Percentiles rank a stretch among this genome's conserved stretches.
Conservation (phyloP, 2,888 invertebrate genomes). For the Ferdinandea cuprea region DNA sequence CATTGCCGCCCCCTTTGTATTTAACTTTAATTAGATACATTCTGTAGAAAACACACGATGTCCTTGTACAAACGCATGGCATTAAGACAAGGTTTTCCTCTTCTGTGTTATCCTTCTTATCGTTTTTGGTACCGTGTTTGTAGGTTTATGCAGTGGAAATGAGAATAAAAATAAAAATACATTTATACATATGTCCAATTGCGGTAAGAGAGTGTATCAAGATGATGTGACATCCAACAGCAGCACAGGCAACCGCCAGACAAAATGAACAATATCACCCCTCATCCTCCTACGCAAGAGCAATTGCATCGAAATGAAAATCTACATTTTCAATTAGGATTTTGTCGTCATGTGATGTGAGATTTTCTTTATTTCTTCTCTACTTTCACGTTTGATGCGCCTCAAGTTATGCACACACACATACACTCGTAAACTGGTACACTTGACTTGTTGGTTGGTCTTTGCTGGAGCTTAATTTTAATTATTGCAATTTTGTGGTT, state of each 20-base stretch:
- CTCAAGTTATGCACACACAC: constrained; percentile 3
- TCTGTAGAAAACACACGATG: neutral
- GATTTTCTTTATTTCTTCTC: neutral
- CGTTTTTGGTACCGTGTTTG: too few relatives aligned
- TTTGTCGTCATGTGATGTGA: neutral
- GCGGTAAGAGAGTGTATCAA: constrained; percentile 13
- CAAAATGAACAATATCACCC: constrained; percentile 19
- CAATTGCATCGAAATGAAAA: constrained; percentile 39
- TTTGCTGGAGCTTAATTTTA: constrained; percentile 23
- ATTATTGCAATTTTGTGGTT: constrained; percentile 22
- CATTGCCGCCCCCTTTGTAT: neutral
- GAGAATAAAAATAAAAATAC: too few relatives aligned
- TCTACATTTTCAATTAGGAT: constrained; percentile 49
- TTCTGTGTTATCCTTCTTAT: constrained; percentile 2
- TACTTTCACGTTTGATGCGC: constrained; percentile 20
- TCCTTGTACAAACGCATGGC: constrained; percentile 4
- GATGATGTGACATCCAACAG: constrained; percentile 37
- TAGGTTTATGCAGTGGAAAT: neutral
- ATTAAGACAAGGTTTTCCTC: constrained; percentile 17
- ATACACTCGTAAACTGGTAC: neutral
- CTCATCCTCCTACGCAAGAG: constrained; percentile 17
- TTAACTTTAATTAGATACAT: constrained; percentile 15
- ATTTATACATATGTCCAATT: too few relatives aligned
- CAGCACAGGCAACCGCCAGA: constrained; percentile 10
- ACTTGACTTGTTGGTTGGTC: constrained; percentile 12